Conservation (phyloP, 2,888 invertebrate species). For the Leucophenga maculata region DNA sequence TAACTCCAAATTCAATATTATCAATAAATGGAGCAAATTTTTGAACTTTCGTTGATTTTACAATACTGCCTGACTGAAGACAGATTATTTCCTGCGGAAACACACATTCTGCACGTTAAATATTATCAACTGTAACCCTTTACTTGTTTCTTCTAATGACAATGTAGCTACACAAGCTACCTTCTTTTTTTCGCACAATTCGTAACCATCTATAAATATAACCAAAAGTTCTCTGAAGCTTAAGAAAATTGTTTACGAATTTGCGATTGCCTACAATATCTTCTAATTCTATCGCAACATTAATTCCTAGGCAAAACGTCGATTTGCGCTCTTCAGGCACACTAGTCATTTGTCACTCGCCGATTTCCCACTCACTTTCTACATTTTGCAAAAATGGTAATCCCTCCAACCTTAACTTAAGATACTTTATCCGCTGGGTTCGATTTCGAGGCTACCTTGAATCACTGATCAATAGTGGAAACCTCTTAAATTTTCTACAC, state of each 20-base stretch:
- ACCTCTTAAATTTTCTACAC: no score
- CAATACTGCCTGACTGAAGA: not conserved
- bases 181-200: not conserved
- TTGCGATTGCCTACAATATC: not conserved
- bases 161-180: not conserved
- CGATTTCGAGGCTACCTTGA: no score
- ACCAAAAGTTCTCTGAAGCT: slow-evolving; percentile 22
- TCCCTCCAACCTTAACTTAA: slow-evolving; percentile 19
- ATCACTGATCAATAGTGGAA: no score
- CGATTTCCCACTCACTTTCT: slow-evolving; percentile 12
- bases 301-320: not conserved
- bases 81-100: not conserved
- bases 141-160: not conserved
- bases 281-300: not conserved
- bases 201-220: slow-evolving; percentile 29
- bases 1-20: not conserved
- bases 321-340: not conserved
- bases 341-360: not conserved
- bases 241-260: slow-evolving; percentile 22
- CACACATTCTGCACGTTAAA: not conserved
- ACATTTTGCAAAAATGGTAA: slow-evolving; percentile 21
- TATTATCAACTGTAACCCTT: not conserved
- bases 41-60: not conserved
- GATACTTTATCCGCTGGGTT: no score
- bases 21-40: not conserved